These are phyloP conservation scores for Agrotis exclamationis DNA, from an alignment of 2,888 invertebrate species.

Conservation along the genomic window DNA sequence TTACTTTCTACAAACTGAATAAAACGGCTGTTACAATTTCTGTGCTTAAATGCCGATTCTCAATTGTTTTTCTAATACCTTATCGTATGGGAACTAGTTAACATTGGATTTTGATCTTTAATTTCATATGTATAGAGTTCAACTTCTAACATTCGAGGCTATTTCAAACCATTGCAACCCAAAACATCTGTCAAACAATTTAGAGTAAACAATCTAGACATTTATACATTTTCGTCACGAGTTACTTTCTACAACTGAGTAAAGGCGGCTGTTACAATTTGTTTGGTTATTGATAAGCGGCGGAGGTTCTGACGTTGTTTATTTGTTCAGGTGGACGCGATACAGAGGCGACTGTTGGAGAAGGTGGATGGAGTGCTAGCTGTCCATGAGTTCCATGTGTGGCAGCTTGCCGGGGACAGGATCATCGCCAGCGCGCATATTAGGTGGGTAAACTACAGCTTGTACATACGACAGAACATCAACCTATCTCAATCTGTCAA, in stretches of 20 bases:
- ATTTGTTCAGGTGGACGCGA: constrained; percentile 94
- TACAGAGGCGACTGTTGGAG: constrained; percentile 96
- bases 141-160: too few species aligned
- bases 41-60: too few species aligned
- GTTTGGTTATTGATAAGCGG: constrained; percentile 51
- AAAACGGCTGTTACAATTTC: constrained; percentile 24
- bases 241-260: constrained; percentile 39
- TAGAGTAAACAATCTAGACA: constrained; percentile 7
- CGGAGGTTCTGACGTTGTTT: constrained; percentile 48
- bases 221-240: constrained; percentile 24
- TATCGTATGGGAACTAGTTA: not conserved
- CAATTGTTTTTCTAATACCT: too few species aligned
- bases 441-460: constrained; percentile 88
- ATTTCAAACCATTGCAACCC: not conserved
- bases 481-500: too few species aligned
- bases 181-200: constrained; percentile 28
- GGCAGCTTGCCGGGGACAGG: constrained; percentile 99
- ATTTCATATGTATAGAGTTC: too few species aligned
- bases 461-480: too few species aligned
- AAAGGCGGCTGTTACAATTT: constrained; percentile 39
- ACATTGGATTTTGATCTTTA: not conserved
- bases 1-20: constrained; percentile 38
- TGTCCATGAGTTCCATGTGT: constrained; percentile 99
- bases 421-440: constrained; percentile 99
- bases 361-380: constrained; percentile 98